Conservation (phyloP, 1,140 invertebrate genomes). For the Achroia grisella region DNA sequence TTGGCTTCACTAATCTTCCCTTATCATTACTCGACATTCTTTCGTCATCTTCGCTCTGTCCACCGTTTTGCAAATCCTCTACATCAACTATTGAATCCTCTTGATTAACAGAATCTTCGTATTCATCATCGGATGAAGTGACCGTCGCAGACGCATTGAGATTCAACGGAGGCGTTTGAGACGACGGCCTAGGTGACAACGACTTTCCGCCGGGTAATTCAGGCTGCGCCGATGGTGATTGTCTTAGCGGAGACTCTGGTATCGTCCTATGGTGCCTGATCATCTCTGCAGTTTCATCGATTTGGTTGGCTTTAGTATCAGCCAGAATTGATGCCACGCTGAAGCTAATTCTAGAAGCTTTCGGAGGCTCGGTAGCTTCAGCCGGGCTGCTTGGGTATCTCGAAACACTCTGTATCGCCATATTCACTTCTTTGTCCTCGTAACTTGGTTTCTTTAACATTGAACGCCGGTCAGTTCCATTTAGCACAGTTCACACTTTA, state of each 20-base stretch:
- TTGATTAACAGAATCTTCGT: conserved; percentile 76
- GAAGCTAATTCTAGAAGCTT: conserved; percentile 77
- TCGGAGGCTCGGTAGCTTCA: conserved; percentile 73
- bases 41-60: conserved; percentile 59
- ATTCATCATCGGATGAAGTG: conserved; percentile 76
- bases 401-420: conserved; percentile 72
- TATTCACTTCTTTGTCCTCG: conserved; percentile 70
- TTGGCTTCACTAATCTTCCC: conserved; percentile 76
- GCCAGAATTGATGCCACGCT: conserved; percentile 80
- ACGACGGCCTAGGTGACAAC: conserved; percentile 42
- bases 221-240: conserved; percentile 59
- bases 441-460: conserved; percentile 69
- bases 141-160: conserved; percentile 50
- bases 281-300: conserved; percentile 60
- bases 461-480: conserved; percentile 66
- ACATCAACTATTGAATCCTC: conserved; percentile 81
- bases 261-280: conserved; percentile 64
- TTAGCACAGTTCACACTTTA: conserved; percentile 56
- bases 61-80: conserved; percentile 77
- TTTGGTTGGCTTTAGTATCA: conserved; percentile 74
- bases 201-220: conserved; percentile 61
- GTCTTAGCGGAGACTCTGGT: conserved; percentile 61
- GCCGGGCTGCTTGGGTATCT: conserved; percentile 71
- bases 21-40: conserved; percentile 44
- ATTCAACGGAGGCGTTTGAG: conserved; percentile 55